Percentiles rank a stretch among this genome's conserved stretches.
phyloP scores from a whole-genome alignment of 2,113 vertebrate genomes.

The Dryoscopus gambensis region DNA sequence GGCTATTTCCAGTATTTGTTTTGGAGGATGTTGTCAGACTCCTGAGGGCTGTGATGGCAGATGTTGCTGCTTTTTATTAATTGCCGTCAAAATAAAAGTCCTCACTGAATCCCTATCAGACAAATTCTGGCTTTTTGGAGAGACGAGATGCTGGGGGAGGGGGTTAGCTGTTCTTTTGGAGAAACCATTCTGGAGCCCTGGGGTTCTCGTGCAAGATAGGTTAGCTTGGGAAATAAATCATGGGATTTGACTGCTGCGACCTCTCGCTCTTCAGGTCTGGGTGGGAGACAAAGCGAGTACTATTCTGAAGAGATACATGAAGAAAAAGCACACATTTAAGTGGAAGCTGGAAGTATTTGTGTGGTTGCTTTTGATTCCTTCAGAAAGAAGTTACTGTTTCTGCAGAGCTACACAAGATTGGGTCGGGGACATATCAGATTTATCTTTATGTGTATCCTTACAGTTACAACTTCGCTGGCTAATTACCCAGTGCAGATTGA shows the following conservation, averaged over 20 bases:
- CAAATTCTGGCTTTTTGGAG: background rate
- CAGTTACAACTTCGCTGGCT: background rate
- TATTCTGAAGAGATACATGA: slow-evolving; percentile 29
- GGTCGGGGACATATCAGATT: background rate
- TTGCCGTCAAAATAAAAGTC: slow-evolving; percentile 34
- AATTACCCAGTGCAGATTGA: background rate
- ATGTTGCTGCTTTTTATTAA: slow-evolving; percentile 15
- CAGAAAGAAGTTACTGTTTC: slow-evolving; percentile 43
- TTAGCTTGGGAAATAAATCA: slow-evolving; percentile 37
- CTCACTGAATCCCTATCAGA: background rate
- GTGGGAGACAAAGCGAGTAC: slow-evolving; percentile 21
- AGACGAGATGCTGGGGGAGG: background rate
- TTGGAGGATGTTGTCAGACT: slow-evolving; percentile 20
- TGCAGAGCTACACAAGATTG: background rate
- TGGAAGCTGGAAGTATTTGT: background rate
- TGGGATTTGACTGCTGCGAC: background rate
- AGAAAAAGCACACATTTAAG: slow-evolving; percentile 8
- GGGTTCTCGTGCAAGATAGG: background rate
- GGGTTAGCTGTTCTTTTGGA: slow-evolving; percentile 7
- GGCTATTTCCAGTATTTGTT: slow-evolving; percentile 22
- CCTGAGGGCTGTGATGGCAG: background rate
- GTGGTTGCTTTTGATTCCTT: background rate
- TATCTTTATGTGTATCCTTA: background rate
- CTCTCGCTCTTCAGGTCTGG: slow-evolving; percentile 30
- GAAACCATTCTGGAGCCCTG: slow-evolving; percentile 17